Evolutionary conservation across 2,797 vertebrate genomes (phyloP), one percentile per base, ranked within the genome.

Genomic region (Clamator glandarius): DNA sequence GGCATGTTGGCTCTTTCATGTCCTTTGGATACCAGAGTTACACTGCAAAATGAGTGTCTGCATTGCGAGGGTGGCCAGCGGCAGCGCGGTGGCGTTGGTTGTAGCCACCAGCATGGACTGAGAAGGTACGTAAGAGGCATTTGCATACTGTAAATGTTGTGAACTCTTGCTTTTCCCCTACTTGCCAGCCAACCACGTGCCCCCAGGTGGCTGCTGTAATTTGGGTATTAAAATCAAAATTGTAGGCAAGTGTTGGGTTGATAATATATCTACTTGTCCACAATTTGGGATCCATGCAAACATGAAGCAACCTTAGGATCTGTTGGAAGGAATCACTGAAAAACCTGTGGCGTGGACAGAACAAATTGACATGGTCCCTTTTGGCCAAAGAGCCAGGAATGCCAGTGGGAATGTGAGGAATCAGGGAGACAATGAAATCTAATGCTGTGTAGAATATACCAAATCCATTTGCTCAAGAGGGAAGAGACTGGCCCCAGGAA

Each of bases 281-380:
- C 44, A 16, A 6, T 58, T 17, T 68, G 55, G 51, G 35, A 44
- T 78, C 64, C 63, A 20, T 46, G 55, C 25, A 62, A 36, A 18
- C 17, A 6, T 24, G 35, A 57, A 75, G 35, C 13, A 72, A 5
- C 23, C 6, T 1, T 7, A 51, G 66, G 35, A 58, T 67, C 20
- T 44, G 44, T 24, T 11, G 10, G 54, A 62, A 72, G n/a, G 46
- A 87, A 48, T 51, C 16, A 16, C 18, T 33, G 79, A 48, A 75
- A 73, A 64, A 33, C 12, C 25, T 39, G 1, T 11, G 28, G 8
- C 31, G 35, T 24, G 39, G 21, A 9, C 39, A 59, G 77, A 55
- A 75, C 51, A 89, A 58, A 66, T 4, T 16, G 54, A 19, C 0
- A 0, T 0, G 1, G 11, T 19, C 12, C 21, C 17, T 41, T 74